Evolutionary conservation across 2,888 invertebrate genomes (phyloP).

Genomic region (Stratiomys singularior): DNA sequence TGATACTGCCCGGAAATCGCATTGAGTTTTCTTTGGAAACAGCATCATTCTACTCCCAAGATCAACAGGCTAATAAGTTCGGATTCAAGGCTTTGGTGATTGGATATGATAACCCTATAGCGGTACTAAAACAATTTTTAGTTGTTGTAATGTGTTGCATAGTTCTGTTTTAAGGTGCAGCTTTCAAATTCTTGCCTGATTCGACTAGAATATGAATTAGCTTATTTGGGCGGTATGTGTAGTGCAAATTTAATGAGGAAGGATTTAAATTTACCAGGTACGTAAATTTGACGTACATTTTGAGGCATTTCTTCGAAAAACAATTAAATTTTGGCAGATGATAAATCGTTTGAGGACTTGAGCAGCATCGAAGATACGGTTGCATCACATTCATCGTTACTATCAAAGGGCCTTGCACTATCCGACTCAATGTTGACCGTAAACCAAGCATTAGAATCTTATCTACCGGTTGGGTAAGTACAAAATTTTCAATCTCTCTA

Average conservation of each 20-base stretch:
- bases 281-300: constrained; percentile 9
- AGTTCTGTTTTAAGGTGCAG: constrained; percentile 57
- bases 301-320: constrained; percentile 19
- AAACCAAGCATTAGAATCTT: constrained; percentile 89
- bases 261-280: constrained; percentile 75
- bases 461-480: constrained; percentile 82
- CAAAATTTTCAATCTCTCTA: too few relatives aligned
- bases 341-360: constrained; percentile 77
- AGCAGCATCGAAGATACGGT: constrained; percentile 75
- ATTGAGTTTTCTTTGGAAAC: constrained; percentile 96
- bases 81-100: constrained; percentile 83
- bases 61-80: constrained; percentile 83
- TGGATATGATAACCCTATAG: constrained; percentile 81
- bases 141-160: neutral
- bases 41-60: constrained; percentile 92
- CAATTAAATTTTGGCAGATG: constrained; percentile 65
- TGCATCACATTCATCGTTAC: constrained; percentile 71
- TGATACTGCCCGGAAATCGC: constrained; percentile 92
- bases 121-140: constrained; percentile 55
- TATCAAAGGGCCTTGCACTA: constrained; percentile 90
- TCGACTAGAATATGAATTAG: constrained; percentile 88
- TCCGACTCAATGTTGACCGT: constrained; percentile 85
- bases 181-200: constrained; percentile 64
- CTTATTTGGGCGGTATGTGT: constrained; percentile 91
- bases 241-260: constrained; percentile 89